Evolutionary conservation across 2,888 invertebrate genomes (phyloP).

Genomic region (Drosophila putrida): DNA sequence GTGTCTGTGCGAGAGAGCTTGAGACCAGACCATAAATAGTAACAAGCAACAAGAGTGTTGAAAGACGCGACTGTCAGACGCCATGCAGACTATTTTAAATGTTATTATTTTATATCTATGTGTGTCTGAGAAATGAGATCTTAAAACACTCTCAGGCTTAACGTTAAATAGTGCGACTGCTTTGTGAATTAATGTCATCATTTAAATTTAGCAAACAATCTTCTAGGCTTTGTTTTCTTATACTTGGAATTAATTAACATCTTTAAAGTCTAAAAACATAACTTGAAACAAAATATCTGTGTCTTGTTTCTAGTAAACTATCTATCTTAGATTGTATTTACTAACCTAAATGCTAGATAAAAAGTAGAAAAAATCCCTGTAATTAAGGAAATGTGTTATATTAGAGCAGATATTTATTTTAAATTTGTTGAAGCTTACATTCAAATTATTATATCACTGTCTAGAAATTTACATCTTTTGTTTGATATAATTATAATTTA

Average conservation of each 20-base stretch:
- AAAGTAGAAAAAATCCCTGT: no score
- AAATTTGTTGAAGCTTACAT: no score
- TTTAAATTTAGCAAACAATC: not conserved
- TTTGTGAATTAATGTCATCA: not conserved
- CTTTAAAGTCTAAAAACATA: not conserved
- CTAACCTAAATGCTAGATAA: no score
- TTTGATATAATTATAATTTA: no score
- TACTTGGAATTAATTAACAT: not conserved
- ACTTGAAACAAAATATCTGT: no score
- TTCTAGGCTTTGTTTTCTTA: not conserved
- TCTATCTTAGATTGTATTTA: no score
- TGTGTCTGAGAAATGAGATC: conserved; percentile 1
- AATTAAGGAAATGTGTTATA: no score
- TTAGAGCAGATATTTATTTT: no score
- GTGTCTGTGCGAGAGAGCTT: conserved; percentile 33
- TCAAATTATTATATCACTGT: no score
- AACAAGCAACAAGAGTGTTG: conserved; percentile 5
- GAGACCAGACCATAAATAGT: conserved; percentile 24
- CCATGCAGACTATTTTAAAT: conserved; percentile 19
- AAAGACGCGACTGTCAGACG: conserved; percentile 10
- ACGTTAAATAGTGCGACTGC: not conserved
- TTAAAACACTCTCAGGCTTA: not conserved
- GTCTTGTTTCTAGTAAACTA: no score
- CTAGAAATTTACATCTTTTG: no score
- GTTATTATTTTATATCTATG: conserved; percentile 9